phyloP scores from a whole-genome alignment of 2,113 vertebrate genomes.

The Catharus bicknelli region DNA sequence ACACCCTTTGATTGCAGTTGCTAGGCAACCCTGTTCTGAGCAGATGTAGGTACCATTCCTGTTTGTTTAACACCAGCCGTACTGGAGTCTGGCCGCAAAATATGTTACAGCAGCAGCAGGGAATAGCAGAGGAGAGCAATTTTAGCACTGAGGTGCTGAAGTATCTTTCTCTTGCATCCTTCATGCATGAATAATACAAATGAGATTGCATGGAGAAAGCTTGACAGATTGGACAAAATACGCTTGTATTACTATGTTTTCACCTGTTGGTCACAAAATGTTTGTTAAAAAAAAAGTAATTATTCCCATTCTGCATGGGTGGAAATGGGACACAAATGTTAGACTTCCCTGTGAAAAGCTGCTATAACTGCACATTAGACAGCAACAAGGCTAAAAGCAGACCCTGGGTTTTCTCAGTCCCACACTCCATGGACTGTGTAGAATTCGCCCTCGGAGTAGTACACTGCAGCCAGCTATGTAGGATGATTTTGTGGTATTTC shows the following conservation, averaged over 20 bases:
- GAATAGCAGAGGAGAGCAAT: constrained; percentile 1
- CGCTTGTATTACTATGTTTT: neutral
- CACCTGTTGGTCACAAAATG: neutral
- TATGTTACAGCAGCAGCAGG: neutral
- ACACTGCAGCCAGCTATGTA: neutral
- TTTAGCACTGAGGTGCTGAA: neutral
- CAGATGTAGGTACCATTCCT: constrained; percentile 68
- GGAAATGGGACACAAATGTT: neutral
- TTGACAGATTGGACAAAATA: neutral
- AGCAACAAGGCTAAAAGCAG: neutral
- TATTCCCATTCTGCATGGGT: neutral
- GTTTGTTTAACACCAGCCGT: constrained; percentile 62
- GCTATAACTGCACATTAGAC: neutral
- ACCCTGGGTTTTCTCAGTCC: neutral
- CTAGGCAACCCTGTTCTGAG: constrained; percentile 72
- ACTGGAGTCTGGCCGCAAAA: constrained; percentile 52
- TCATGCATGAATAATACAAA: neutral
- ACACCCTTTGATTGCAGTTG: constrained; percentile 74
- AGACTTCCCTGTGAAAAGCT: neutral
- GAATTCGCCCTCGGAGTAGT: neutral
- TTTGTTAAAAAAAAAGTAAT: neutral
- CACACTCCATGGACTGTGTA: neutral
- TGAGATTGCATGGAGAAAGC: neutral
- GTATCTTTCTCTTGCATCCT: neutral
- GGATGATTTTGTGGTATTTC: neutral